Percentiles rank a stretch among this genome's conserved stretches.
phyloP scores from a whole-genome alignment of 2,888 invertebrate genomes.

The Calephelis perditalis region DNA sequence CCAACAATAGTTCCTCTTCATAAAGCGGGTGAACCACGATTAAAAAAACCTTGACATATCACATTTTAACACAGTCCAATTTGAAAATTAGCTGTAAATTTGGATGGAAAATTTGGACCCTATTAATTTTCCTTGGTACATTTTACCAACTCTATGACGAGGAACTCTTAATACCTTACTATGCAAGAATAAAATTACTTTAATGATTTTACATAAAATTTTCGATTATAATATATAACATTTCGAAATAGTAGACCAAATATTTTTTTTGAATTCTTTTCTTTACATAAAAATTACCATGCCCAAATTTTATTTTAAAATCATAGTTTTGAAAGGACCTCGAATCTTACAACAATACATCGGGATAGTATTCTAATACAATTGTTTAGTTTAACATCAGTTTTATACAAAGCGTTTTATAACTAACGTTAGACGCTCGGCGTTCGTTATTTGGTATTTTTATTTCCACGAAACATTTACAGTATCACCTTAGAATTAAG shows the following conservation, averaged over 20 bases:
- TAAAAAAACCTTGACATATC: slow-evolving; percentile 58
- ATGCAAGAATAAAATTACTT: slow-evolving; percentile 48
- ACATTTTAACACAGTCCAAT: slow-evolving; percentile 66
- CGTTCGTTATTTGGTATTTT: slow-evolving; percentile 15
- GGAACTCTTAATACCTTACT: slow-evolving; percentile 44
- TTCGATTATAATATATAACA: slow-evolving; percentile 45
- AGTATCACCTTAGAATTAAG: slow-evolving; percentile 28
- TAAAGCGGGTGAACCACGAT: slow-evolving; percentile 54
- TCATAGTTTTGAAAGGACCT: slow-evolving; percentile 47
- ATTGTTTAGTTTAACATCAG: slow-evolving; percentile 39
- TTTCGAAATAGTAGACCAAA: slow-evolving; percentile 58
- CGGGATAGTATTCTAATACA: slow-evolving; percentile 44
- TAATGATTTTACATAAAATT: slow-evolving; percentile 42
- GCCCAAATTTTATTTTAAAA: slow-evolving; percentile 53
- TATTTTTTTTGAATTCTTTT: slow-evolving; percentile 27
- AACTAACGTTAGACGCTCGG: slow-evolving; percentile 15
- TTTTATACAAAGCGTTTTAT: slow-evolving; percentile 31
- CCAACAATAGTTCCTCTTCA: slow-evolving; percentile 45
- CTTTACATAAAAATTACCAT: slow-evolving; percentile 36
- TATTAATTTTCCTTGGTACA: slow-evolving; percentile 51
- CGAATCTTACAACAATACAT: slow-evolving; percentile 40
- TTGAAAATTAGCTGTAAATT: slow-evolving; percentile 54
- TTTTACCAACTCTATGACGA: slow-evolving; percentile 55
- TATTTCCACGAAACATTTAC: neutral
- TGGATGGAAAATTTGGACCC: slow-evolving; percentile 76